Evolutionary conservation across 2,888 invertebrate genomes (phyloP).

Genomic region (Nebria salina): DNA sequence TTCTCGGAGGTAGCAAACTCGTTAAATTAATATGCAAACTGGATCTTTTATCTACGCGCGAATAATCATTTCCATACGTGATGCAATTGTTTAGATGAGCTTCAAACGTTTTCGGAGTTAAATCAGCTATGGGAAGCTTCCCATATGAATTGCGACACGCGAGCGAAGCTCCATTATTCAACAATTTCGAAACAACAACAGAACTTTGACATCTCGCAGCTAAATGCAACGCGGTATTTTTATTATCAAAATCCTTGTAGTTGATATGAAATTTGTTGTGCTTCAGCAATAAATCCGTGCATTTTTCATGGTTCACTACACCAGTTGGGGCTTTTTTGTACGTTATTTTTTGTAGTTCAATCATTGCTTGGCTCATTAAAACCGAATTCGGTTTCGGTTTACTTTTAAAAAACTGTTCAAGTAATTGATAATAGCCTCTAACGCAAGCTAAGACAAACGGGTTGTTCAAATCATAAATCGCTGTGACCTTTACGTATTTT

Average conservation of each 20-base stretch:
- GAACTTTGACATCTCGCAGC: slow-evolving; percentile 76
- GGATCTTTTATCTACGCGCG: slow-evolving; percentile 20
- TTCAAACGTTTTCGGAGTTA: slow-evolving; percentile 75
- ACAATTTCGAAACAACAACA: slow-evolving; percentile 70
- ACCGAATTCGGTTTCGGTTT: slow-evolving; percentile 21
- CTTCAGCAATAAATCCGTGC: slow-evolving; percentile 71
- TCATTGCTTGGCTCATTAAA: slow-evolving; percentile 21
- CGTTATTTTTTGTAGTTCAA: slow-evolving; percentile 50
- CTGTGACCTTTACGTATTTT: slow-evolving; percentile 56
- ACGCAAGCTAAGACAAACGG: slow-evolving; percentile 72
- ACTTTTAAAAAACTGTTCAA: slow-evolving; percentile 64
- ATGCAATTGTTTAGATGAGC: slow-evolving; percentile 80
- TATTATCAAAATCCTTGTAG: slow-evolving; percentile 51
- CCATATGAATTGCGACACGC: slow-evolving; percentile 73
- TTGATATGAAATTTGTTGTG: slow-evolving; percentile 66
- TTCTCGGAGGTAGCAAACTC: slow-evolving; percentile 71
- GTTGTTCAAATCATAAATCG: slow-evolving; percentile 64
- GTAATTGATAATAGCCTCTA: slow-evolving; percentile 67
- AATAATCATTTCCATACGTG: slow-evolving; percentile 68
- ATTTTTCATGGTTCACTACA: slow-evolving; percentile 67
- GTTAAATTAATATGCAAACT: slow-evolving; percentile 71
- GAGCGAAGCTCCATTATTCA: slow-evolving; percentile 78
- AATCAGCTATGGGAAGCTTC: slow-evolving; percentile 76
- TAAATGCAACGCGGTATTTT: slow-evolving; percentile 69
- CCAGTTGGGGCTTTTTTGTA: slow-evolving; percentile 63